Evolutionary conservation across 2,888 invertebrate genomes (phyloP), one percentile per base, ranked within the genome.

Genomic region (Neoaliturus tenellus): DNA sequence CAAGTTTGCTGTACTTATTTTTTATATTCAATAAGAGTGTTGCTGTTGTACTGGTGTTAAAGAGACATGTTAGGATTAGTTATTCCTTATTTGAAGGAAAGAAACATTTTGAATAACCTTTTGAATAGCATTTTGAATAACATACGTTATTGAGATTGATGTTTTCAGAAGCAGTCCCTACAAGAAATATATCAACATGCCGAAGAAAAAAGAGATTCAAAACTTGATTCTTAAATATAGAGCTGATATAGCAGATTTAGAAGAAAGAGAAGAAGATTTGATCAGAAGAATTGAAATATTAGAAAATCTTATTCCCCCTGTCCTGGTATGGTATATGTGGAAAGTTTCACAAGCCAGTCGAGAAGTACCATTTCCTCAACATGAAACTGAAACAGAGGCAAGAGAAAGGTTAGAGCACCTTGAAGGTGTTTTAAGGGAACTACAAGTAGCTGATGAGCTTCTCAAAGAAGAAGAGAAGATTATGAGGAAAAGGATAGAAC

Each of bases 241-340:
- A 17, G 31, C 51, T 55, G 35, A 78, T 28, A 51, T 78, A 28
- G 78, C 33, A 28, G 28, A n/a, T 28, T 55, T 78, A 78, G 78
- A 78, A 33, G 78, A 78, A 48, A n/a, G 12, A 23, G 78, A 78
- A 55, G 55, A 78, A 35, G 55, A 78, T 55, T 17, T 78, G 5
- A n/a, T 20, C 6, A 78, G 78, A 55, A 23, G 78, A 55, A 78
- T 78, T n/a, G 33, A 78, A 78, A 33, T 78, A 10, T 12, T 78
- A 28, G 55, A 78, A 35, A 78, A 78, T 55, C 17, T 78, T 12
- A 23, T 55, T 28, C 78, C 78, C 8, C 17, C 55, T 25, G 78
- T 78, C 1, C 28, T 78, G 8, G 55, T 78, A 20, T 78, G 78
- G 78, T 55, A 51, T 8, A 78, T 78, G 78, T 78, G 78, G 78